Evolutionary conservation across 2,113 vertebrate species (phyloP), one percentile per base, ranked within the genome.

Genomic region (Sialia sialis): DNA sequence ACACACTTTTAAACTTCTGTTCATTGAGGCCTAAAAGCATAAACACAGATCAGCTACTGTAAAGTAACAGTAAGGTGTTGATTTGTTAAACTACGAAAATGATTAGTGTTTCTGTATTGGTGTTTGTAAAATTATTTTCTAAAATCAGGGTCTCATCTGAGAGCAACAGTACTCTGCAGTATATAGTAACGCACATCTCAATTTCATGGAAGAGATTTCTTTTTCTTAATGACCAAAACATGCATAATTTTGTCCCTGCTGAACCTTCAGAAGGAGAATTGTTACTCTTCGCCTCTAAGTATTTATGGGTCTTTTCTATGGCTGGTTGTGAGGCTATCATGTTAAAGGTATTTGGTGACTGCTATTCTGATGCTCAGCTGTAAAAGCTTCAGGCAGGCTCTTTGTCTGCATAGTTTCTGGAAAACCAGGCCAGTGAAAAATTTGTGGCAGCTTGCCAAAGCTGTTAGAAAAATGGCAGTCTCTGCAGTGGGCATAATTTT

Each of bases 81-180:
- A 58, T 44, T 83, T 78, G 11, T 56, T 66, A 48, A 23, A n/a
- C 38, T 62, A 8, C 67, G 29, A 6, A 32, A 83, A 39, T 39
- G 0, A 54, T 36, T 62, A 1, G 1, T 67, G 36, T 75, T 73
- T 68, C 26, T 77, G 0, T 36, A 63, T 30, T 0, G 1, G 10
- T 23, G 8, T 38, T 86, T 76, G 36, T 10, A 51, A 79, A 86
- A 68, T 11, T 34, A 9, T 4, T 60, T 84, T 60, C 32, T 60
- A 54, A 74, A 69, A 55, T 69, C 11, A 34, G 8, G 2, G 10
- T 70, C 38, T 26, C 4, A 17, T 70, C 32, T 46, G 49, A 76
- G 6, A 86, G 2, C 10, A 63, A 4, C 10, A n/a, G 3, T 39
- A 25, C 19, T 68, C 43, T 62, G 34, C 21, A 46, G 5, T 41